Percentiles rank a stretch among this genome's conserved stretches.
phyloP scores from a whole-genome alignment of 92 coral and sea anemone genomes.

The Porites cylindrica region DNA sequence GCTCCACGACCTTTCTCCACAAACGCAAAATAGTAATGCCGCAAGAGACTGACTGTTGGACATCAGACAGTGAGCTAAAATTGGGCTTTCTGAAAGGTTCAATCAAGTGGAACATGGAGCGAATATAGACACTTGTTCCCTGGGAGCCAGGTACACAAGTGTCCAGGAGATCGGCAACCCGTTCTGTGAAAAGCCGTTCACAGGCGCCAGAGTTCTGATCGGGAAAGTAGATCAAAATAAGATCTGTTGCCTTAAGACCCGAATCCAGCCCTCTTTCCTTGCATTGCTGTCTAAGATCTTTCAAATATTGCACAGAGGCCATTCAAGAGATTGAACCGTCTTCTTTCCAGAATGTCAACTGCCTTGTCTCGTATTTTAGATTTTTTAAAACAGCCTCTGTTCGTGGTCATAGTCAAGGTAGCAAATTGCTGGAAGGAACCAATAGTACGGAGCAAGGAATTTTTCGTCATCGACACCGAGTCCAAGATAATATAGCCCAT shows the following conservation, averaged over 20 bases:
- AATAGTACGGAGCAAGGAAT: conserved; percentile 35
- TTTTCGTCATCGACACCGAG: conserved; percentile 46
- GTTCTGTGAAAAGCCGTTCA: conserved; percentile 37
- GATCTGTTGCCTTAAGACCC: conserved; percentile 23
- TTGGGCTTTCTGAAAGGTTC: conserved; percentile 26
- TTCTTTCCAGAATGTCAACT: conserved; percentile 44
- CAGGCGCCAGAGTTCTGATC: conserved; percentile 63
- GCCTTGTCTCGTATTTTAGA: conserved; percentile 48
- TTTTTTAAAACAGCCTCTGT: conserved; percentile 44
- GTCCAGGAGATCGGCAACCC: conserved; percentile 37
- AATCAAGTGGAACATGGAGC: conserved; percentile 43
- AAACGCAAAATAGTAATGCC: conserved; percentile 66
- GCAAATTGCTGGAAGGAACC: conserved; percentile 46
- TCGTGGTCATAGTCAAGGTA: conserved; percentile 48
- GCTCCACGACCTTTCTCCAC: conserved; percentile 63
- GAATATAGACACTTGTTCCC: conserved; percentile 53
- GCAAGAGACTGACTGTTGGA: conserved; percentile 17
- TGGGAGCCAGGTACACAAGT: conserved; percentile 50
- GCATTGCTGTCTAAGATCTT: conserved; percentile 41
- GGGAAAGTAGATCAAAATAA: conserved; percentile 38
- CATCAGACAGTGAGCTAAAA: no score
- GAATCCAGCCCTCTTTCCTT: conserved; percentile 8
- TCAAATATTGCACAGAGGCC: conserved; percentile 36
- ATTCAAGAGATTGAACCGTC: background rate
- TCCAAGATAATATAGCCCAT: conserved; percentile 36